These are phyloP conservation scores for Erebia epiphron DNA, from an alignment of 2,888 invertebrate genomes.

Conservation along the genomic window DNA sequence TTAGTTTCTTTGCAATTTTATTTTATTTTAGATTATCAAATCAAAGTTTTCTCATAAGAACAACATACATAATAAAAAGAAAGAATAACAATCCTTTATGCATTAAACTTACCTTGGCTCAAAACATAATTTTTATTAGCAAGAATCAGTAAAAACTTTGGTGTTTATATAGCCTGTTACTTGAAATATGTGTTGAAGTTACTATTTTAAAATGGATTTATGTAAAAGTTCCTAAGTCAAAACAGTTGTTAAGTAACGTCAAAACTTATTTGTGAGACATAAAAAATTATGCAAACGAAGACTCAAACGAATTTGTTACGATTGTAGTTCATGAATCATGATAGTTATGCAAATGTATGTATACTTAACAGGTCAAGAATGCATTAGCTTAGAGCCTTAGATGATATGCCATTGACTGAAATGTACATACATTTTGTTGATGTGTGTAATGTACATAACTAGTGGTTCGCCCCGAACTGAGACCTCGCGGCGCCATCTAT, in stretches of 20 bases:
- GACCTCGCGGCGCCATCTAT: too few relatives aligned
- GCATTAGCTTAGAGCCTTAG: conserved; percentile 31
- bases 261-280: conserved; percentile 4
- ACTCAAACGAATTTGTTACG: conserved; percentile 25
- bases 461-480: too few relatives aligned
- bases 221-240: neutral
- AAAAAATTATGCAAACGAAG: conserved; percentile 27
- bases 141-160: neutral
- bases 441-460: neutral
- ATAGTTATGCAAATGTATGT: conserved; percentile 32
- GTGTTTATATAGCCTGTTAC: too few relatives aligned
- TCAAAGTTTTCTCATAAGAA: neutral
- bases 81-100: neutral
- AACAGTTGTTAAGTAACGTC: neutral
- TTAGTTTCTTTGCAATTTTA: too few relatives aligned
- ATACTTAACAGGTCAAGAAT: conserved; percentile 23
- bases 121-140: neutral
- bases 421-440: conserved; percentile 12
- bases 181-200: too few relatives aligned
- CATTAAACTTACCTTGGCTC: neutral
- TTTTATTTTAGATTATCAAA: neutral
- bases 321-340: conserved; percentile 26
- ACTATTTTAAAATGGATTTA: neutral
- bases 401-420: conserved; percentile 28
- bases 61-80: too few relatives aligned